Base-by-base conservation (phyloP, 2,797 vertebrate genomes). In the Melanotaenia trifasciata region DNA sequence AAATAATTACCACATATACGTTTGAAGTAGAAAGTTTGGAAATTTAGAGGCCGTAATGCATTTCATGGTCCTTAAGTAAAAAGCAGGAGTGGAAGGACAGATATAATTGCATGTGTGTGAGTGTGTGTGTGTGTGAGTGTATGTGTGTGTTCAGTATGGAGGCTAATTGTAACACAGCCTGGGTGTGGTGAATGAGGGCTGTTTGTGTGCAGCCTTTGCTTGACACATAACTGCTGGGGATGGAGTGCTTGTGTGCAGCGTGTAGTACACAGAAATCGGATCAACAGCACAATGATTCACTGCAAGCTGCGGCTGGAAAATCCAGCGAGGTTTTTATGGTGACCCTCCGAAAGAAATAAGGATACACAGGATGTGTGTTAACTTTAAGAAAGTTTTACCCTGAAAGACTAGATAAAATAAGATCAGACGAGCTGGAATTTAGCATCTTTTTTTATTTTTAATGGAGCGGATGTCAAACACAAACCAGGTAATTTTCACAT, bases 181-280 rank as follows among this genome's bases (percentile, higher is more conserved):
- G 90, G 89, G 90, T 84, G 90, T 87, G 92, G 90, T 78, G 80
- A 86, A 61, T 22, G 78, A 81, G 64, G 74, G 69, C 70, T 87
- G 76, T 78, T 87, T 89, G 84, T 79, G 69, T 69, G 72, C 67
- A 73, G 64, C 74, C 72, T 80, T 76, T 71, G 70, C 84, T 78
- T 64, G 40, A 78, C 78, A 79, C 58, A 74, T 69, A 83, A 76
- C 68, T 80, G 67, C 73, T 22, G 43, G 70, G 54, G 59, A 81
- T 53, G 54, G 71, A 54, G 35, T 22, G 33, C 64, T 70, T 63
- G 70, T 60, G 67, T 51, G 45, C 65, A 67, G 73, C 69, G 73
- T 75, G 71, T 75, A 84, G 81, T 62, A 64, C 68, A 62, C 58
- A 71, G 72, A 78, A 81, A 82, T 80, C 67, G 57, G 74, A 78